phyloP scores from a whole-genome alignment of 37 sponge, comb jelly and placozoan species.

The Hexactinellida sp. region DNA sequence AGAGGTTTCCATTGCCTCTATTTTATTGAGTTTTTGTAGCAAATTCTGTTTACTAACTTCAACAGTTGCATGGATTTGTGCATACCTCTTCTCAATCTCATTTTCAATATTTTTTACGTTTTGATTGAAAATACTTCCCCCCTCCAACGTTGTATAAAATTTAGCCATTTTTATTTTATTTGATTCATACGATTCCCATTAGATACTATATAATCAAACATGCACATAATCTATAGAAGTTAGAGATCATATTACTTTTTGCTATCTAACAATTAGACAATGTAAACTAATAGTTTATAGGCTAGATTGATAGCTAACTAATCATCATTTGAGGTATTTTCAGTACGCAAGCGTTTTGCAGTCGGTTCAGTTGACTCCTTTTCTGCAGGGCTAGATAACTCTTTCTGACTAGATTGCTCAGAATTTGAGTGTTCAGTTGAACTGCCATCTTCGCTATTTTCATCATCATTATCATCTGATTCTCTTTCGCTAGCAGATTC shows the following conservation, averaged over 20 bases:
- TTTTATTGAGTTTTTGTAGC: background rate
- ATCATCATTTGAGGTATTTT: background rate
- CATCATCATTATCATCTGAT: background rate
- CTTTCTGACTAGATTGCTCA: background rate
- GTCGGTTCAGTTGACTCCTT: background rate
- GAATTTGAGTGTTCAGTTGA: background rate
- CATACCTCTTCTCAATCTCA: background rate
- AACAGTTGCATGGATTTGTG: background rate
- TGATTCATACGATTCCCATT: background rate
- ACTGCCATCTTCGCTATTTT: too few species aligned
- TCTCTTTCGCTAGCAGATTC: background rate
- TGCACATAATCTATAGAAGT: background rate
- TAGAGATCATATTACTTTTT: background rate
- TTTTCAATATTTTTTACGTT: background rate
- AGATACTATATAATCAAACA: background rate
- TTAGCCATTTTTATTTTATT: background rate
- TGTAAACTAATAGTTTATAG: background rate
- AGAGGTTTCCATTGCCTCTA: background rate
- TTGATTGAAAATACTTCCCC: background rate
- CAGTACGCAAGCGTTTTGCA: background rate
- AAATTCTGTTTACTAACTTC: constrained; percentile 7
- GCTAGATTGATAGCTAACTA: background rate
- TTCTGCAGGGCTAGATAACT: background rate
- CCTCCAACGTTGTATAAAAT: background rate
- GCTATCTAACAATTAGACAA: background rate